phyloP scores from a whole-genome alignment of 2,113 vertebrate species.

The Austrofundulus limnaeus region DNA sequence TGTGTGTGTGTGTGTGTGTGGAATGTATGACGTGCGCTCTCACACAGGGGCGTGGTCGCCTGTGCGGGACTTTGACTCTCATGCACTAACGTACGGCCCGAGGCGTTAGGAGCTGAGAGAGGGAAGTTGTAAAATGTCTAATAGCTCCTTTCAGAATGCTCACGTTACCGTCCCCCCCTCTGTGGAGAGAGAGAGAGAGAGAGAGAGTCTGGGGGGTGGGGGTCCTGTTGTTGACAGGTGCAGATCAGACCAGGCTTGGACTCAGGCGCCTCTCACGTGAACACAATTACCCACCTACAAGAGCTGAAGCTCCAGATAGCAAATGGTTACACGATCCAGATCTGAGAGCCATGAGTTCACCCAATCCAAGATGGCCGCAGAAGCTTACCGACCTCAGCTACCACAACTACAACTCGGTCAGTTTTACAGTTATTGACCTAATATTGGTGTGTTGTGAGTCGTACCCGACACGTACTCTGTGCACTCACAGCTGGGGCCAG shows the following conservation, averaged over 20 bases:
- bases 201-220: not conserved
- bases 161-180: constrained; percentile 41
- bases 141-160: constrained; percentile 65
- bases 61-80: constrained; percentile 53
- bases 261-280: constrained; percentile 6
- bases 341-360: not conserved
- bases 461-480: too few species aligned
- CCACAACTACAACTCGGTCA: too few species aligned
- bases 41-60: constrained; percentile 72
- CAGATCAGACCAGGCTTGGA: constrained; percentile 39
- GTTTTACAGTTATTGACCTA: too few species aligned
- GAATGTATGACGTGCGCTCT: constrained; percentile 79
- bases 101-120: constrained; percentile 45
- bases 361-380: too few species aligned
- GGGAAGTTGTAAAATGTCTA: constrained; percentile 76
- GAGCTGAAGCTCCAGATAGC: not conserved
- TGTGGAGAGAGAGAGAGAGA: not conserved
- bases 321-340: not conserved
- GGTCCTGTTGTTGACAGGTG: constrained; percentile 51
- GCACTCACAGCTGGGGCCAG: too few species aligned
- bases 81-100: constrained; percentile 29
- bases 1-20: constrained; percentile 74
- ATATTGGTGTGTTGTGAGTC: too few species aligned
- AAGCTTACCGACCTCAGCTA: too few species aligned
- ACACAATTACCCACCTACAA: not conserved